Evolutionary conservation across 2,113 vertebrate genomes (phyloP).

Genomic region (Strigops habroptila): DNA sequence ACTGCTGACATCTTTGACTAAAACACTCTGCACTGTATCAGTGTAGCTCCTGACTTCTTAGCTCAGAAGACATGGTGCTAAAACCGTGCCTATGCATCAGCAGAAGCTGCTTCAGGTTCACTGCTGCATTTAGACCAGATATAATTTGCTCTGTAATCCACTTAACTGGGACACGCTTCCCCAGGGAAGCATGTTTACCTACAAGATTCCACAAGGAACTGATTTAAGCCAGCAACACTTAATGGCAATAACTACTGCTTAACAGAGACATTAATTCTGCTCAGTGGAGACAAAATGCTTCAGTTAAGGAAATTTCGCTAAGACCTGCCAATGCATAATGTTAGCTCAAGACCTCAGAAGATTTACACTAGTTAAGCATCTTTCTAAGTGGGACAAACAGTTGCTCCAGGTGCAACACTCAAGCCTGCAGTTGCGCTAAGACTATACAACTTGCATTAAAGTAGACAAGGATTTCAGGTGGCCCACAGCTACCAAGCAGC

Average conservation of each 20-base stretch:
- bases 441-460: not conserved
- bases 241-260: constrained; percentile 20
- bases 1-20: not conserved
- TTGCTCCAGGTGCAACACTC: not conserved
- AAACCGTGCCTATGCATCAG: not conserved
- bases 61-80: not conserved
- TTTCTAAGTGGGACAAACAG: constrained; percentile 27
- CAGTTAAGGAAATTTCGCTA: constrained; percentile 26
- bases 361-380: not conserved
- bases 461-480: not conserved
- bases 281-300: constrained; percentile 25
- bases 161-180: constrained; percentile 50
- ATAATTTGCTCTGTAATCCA: constrained; percentile 50
- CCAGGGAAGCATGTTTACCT: constrained; percentile 42
- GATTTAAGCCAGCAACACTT: constrained; percentile 11
- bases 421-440: not conserved
- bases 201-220: constrained; percentile 14
- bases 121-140: not conserved
- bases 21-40: not conserved
- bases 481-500: not conserved
- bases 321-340: not conserved
- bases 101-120: constrained; percentile 20
- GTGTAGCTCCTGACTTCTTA: not conserved
- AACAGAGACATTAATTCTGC: constrained; percentile 32
- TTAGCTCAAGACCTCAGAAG: not conserved